phyloP scores from a whole-genome alignment of 2,888 invertebrate species.

The Melipona beecheii region DNA sequence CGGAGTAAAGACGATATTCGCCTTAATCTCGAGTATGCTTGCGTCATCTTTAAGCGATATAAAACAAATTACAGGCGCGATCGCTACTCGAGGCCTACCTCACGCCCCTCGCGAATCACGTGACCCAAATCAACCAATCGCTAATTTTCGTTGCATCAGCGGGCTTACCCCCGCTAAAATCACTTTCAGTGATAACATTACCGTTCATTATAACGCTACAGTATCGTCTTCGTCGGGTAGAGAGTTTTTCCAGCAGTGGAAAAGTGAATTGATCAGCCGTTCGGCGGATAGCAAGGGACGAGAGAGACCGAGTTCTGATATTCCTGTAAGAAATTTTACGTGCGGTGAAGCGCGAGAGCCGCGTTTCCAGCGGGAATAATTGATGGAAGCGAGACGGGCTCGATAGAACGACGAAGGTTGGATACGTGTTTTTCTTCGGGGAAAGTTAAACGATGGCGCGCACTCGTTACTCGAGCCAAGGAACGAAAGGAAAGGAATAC shows the following conservation, averaged over 20 bases:
- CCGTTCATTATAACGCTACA: neutral
- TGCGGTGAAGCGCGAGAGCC: conserved; percentile 37
- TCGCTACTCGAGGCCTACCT: too few species aligned
- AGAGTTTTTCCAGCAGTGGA: neutral
- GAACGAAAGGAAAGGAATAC: conserved; percentile 31
- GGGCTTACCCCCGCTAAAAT: too few species aligned
- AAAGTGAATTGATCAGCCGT: conserved; percentile 43
- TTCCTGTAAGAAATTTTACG: conserved; percentile 39
- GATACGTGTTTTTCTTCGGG: conserved; percentile 74
- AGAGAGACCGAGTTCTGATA: conserved; percentile 27
- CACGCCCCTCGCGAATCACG: too few species aligned
- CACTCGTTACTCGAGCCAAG: conserved; percentile 63
- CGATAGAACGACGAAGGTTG: conserved; percentile 13
- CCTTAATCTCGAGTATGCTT: too few species aligned
- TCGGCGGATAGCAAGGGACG: conserved; percentile 16
- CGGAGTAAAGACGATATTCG: too few species aligned
- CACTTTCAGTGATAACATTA: too few species aligned
- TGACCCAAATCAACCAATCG: too few species aligned
- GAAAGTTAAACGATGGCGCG: conserved; percentile 70
- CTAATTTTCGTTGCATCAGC: too few species aligned
- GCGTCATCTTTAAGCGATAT: too few species aligned
- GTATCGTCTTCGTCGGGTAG: neutral
- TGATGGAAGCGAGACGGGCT: conserved; percentile 33
- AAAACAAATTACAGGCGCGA: too few species aligned
- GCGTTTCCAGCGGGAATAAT: conserved; percentile 56